Conservation (phyloP, 2,113 vertebrate genomes). For the Sinocyclocheilus rhinocerous region DNA sequence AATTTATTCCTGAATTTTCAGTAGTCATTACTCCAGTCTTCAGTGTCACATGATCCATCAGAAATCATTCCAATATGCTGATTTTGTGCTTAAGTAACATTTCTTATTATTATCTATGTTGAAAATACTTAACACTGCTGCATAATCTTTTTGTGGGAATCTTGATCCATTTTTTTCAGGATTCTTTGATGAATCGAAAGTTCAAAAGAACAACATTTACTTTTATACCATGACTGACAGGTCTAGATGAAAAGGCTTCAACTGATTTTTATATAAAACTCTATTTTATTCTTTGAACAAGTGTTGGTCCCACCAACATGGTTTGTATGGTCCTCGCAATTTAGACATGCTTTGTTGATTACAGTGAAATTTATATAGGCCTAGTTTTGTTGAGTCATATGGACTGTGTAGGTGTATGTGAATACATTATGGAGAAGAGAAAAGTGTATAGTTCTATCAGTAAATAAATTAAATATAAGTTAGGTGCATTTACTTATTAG, state of each 20-base stretch:
- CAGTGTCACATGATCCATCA: not conserved
- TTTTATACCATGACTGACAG: not conserved
- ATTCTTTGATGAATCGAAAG: not conserved
- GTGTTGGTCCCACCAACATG: not conserved
- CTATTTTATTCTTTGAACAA: too few relatives aligned
- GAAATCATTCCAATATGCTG: not conserved
- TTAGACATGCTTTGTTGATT: slow-evolving; percentile 21
- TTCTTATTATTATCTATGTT: not conserved
- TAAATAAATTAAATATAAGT: not conserved
- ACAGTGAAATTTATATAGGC: not conserved
- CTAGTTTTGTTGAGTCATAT: slow-evolving; percentile 4
- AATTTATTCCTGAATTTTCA: not conserved
- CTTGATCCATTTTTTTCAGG: not conserved
- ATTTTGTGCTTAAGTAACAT: not conserved
- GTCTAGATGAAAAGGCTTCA: not conserved
- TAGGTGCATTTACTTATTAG: not conserved
- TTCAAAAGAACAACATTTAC: not conserved
- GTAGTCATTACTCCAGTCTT: not conserved
- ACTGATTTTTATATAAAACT: not conserved
- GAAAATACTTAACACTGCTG: not conserved
- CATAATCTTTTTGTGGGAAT: not conserved
- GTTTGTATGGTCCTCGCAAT: not conserved
- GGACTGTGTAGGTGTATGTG: slow-evolving; percentile 18
- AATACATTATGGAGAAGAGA: slow-evolving; percentile 14
- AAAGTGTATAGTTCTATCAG: not conserved